Evolutionary conservation across 2,888 invertebrate species (phyloP).

Genomic region (Gisinianus flammeolus): DNA sequence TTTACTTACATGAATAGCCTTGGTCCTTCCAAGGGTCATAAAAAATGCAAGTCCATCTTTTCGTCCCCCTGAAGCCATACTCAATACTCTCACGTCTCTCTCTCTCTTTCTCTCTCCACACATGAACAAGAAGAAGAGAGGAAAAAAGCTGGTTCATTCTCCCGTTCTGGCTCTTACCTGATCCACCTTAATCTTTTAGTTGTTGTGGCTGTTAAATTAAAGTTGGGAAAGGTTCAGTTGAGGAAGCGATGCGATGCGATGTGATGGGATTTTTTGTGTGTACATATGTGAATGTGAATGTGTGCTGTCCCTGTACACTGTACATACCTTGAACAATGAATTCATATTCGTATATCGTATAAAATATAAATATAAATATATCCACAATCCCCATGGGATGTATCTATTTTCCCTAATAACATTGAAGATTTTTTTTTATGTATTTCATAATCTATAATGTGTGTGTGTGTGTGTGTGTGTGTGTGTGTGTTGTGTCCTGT

Average conservation of each 20-base stretch:
- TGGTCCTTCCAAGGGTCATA: slow-evolving; percentile 43
- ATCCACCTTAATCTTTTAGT: slow-evolving; percentile 43
- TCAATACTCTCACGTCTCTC: background rate
- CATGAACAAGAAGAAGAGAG: slow-evolving; percentile 15
- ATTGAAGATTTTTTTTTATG: slow-evolving; percentile 25
- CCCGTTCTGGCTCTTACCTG: slow-evolving; percentile 32
- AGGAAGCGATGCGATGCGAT: slow-evolving; percentile 41
- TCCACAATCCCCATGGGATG: too few relatives aligned
- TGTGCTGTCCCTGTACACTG: background rate
- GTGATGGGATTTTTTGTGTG: slow-evolving; percentile 3
- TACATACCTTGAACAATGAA: slow-evolving; percentile 11
- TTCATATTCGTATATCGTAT: background rate
- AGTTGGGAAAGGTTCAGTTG: slow-evolving; percentile 41
- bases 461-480: too few relatives aligned
- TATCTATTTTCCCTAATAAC: slow-evolving; percentile 18
- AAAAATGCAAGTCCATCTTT: slow-evolving; percentile 43
- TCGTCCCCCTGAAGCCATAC: slow-evolving; percentile 28
- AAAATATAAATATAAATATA: background rate
- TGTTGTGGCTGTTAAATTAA: slow-evolving; percentile 36
- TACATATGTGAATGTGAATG: too few relatives aligned
- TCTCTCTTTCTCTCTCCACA: background rate
- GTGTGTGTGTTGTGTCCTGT: background rate
- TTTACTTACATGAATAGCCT: slow-evolving; percentile 27
- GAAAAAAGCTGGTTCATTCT: slow-evolving; percentile 33
- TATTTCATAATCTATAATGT: slow-evolving; percentile 18